Evolutionary conservation across 2,888 invertebrate species (phyloP), one percentile per base, ranked within the genome.

Genomic region (Incurvaria masculella): DNA sequence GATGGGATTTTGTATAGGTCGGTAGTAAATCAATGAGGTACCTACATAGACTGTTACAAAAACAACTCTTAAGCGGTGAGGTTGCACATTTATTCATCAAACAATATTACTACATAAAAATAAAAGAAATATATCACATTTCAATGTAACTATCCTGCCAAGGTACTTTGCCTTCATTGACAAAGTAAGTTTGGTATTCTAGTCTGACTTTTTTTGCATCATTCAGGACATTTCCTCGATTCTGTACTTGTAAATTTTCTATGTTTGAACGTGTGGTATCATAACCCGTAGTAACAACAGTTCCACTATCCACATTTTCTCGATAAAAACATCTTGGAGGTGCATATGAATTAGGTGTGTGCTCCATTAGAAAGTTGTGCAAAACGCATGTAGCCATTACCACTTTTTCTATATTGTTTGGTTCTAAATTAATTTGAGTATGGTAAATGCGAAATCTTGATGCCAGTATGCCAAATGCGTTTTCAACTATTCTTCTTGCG

Each of bases 401-500:
- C 46, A 55, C 50, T 44, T 47, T 48, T 41, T 46, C 52, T 44
- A 54, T 53, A 47, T 50, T 54, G 33, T 54, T 41, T 43, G 50
- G 51, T 49, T 55, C 51, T 46, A 56, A 45, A 46, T 53, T 53
- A 16, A 56, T 51, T 19, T 48, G n/a, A n/a, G n/a, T n/a, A 21
- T 51, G 49, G 47, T 49, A 55, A 47, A 56, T 51, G 48, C 51
- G 49, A 49, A 51, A n/a, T n/a, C n/a, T n/a, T n/a, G n/a, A n/a
- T n/a, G n/a, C n/a, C n/a, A 58, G 48, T 46, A 57, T 56, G 10
- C 58, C 56, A 48, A 59, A 57, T 43, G 53, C 47, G 46, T 54
- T 55, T 52, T 57, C 52, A 47, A 55, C 50, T 42, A 52, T 50
- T 21, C 55, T 50, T 42, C 55, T 33, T 19, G 55, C 53, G 45